Base-by-base conservation (phyloP, 2,888 invertebrate species). In the Ennomos quercinarius region DNA sequence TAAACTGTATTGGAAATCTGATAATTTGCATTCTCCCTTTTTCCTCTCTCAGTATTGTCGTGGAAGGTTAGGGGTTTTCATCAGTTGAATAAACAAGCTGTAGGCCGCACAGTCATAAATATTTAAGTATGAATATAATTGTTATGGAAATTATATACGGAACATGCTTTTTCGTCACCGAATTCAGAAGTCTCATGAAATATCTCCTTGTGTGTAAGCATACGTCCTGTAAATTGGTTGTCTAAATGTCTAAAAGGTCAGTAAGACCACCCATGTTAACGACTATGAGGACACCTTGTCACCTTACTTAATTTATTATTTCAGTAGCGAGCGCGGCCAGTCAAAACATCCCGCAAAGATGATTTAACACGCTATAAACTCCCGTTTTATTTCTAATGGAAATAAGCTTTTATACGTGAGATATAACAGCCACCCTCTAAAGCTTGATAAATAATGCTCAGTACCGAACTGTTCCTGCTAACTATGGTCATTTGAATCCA, bases 361-460 rank as follows among this genome's bases (percentile, higher is more conserved):
- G 92, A 92, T 92, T 92, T 91, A 92, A 78, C 77, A 73, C 80
- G 89, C 81, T 82, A 88, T 91, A 91, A 91, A 92, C 84, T 77
- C 71, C 74, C 77, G 84, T 84, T 91, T 90, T 91, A 91, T 89
- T 88, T 86, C 84, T 83, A 86, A 84, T 89, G 88, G 89, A 89
- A 89, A 89, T 90, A 84, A 83, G 86, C 86, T 87, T 90, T 87
- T 88, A 88, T 85, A 76, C 77, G 72, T 85, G 88, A 90, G 75
- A 85, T 84, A 86, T 79, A 78, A 72, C 89, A 89, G 88, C 78
- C 70, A 80, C 74, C 76, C 55, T 79, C 75, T 80, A 81, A 82
- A 81, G 72, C 77, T 80, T 83, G 77, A 84, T 81, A 82, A 77
- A 78, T 78, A 77, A 73, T 72, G 67, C 64, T 63, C 66, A 34